Conservation (phyloP, 2,888 invertebrate genomes). For the Galeopsomyia nigrocyanea region DNA sequence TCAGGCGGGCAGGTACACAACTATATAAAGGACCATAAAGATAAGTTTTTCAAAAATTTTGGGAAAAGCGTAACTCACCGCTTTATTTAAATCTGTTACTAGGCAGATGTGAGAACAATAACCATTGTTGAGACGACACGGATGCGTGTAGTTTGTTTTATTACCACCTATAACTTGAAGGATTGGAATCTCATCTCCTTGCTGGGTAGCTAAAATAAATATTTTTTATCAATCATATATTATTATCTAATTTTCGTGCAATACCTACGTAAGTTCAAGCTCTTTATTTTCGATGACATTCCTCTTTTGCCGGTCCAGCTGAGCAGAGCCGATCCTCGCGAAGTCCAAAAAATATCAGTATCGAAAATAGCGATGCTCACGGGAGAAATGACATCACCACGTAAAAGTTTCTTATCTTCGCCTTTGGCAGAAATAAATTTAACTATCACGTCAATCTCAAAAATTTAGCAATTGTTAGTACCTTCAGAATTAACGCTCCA, state of each 20-base stretch:
- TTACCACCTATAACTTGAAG: conserved; percentile 70
- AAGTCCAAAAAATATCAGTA: conserved; percentile 81
- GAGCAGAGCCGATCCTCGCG: conserved; percentile 71
- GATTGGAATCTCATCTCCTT: conserved; percentile 66
- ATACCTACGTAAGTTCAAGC: conserved; percentile 64
- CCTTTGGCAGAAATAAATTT: conserved; percentile 20
- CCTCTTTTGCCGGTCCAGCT: conserved; percentile 74
- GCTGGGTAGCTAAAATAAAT: conserved; percentile 55
- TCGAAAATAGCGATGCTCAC: conserved; percentile 74
- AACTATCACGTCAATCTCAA: not conserved
- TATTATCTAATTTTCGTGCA: too few species aligned
- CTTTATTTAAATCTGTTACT: conserved; percentile 59
- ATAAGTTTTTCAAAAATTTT: not conserved
- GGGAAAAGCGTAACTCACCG: conserved; percentile 50
- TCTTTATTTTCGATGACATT: conserved; percentile 62
- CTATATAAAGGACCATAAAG: conserved; percentile 42
- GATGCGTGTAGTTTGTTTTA: conserved; percentile 67
- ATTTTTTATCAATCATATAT: not conserved
- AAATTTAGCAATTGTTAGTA: conserved; percentile 46
- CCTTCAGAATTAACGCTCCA: conserved; percentile 76
- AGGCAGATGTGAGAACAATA: conserved; percentile 84
- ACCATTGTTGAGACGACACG: conserved; percentile 74
- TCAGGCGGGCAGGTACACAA: conserved; percentile 79
- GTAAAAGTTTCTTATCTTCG: conserved; percentile 61
- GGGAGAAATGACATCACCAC: conserved; percentile 67